Evolutionary conservation across 2,797 vertebrate genomes (phyloP), one percentile per base, ranked within the genome.

Genomic region (Molossus alvarezi): DNA sequence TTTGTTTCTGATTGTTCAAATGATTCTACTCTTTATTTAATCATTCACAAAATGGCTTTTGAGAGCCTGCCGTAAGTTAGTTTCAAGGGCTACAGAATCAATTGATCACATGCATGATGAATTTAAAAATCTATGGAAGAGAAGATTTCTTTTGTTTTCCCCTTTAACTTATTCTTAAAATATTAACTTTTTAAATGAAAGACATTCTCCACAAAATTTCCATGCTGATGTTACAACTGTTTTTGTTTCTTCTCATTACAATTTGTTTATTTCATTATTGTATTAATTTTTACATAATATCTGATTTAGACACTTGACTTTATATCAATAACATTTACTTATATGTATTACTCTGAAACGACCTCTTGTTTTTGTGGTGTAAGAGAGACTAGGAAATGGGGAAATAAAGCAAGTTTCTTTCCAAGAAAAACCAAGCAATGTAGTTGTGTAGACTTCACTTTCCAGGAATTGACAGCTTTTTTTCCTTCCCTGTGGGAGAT

Each of bases 141-240:
- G 14, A 90, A 25, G 41, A 11, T 12, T 48, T 92, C 5, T 77
- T 93, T 51, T 53, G 41, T 3, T 41, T 79, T 94, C 55, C 51
- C 41, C 8, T 75, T 48, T 89, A 37, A 92, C 58, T 89, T 95
- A 53, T 65, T 92, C n/a, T 92, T 75, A 94, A 73, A 69, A 85
- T 65, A 9, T 17, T 77, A 77, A 72, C 8, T 64, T 64, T 33
- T 67, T 51, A 60, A 90, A 27, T 51, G 21, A 83, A 87, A 71
- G 15, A 9, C 37, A 76, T 13, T 77, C 51, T 37, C 41, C 12
- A 29, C 23, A 79, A 83, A 92, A 27, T 6, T 79, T 73, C 9
- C 7, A 55, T 41, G 27, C 5, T 83, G 57, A 75, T 82, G 1
- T 79, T 82, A 73, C 17, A 80, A 48, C 11, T 88, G 17, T 93